These are phyloP conservation scores for Zenarchopterus dispar DNA, from an alignment of 2,797 vertebrate species.

Conservation along the genomic window DNA sequence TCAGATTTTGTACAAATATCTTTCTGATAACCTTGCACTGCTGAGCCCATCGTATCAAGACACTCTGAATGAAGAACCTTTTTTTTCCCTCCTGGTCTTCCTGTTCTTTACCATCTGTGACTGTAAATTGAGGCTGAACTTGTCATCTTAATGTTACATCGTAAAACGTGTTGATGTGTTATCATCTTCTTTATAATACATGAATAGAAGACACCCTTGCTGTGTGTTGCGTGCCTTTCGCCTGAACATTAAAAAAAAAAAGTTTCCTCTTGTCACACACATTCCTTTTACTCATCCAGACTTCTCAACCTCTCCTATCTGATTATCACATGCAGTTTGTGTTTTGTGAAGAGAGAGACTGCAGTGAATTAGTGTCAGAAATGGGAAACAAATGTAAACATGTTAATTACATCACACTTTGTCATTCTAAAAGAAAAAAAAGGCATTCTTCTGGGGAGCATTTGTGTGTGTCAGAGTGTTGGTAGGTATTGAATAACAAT, in stretches of 20 bases:
- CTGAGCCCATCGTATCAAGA: conserved; percentile 27
- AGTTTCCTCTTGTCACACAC: conserved; percentile 35
- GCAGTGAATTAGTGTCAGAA: conserved; percentile 15
- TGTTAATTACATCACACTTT: conserved; percentile 48
- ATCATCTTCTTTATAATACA: conserved; percentile 58
- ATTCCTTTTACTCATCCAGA: conserved; percentile 41
- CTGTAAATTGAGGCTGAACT: conserved; percentile 43
- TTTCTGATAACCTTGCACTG: conserved; percentile 58
- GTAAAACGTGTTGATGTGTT: conserved; percentile 55
- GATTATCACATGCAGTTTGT: conserved; percentile 35
- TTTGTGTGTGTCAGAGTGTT: not conserved
- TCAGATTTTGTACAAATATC: conserved; percentile 45
- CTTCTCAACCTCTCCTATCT: conserved; percentile 32
- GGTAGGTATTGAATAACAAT: no score
- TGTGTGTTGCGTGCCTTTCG: conserved; percentile 12
- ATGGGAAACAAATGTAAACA: conserved; percentile 24
- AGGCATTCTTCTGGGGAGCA: not conserved
- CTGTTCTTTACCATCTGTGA: conserved; percentile 13
- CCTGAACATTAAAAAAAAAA: no score
- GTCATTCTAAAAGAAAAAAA: conserved; percentile 9
- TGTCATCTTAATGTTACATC: conserved; percentile 47
- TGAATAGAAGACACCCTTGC: conserved; percentile 26
- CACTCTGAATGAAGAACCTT: conserved; percentile 13
- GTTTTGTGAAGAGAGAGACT: conserved; percentile 4
- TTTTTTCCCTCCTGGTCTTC: not conserved